Evolutionary conservation across 2,888 invertebrate species (phyloP).

Genomic region (Ornithoptera priamus): DNA sequence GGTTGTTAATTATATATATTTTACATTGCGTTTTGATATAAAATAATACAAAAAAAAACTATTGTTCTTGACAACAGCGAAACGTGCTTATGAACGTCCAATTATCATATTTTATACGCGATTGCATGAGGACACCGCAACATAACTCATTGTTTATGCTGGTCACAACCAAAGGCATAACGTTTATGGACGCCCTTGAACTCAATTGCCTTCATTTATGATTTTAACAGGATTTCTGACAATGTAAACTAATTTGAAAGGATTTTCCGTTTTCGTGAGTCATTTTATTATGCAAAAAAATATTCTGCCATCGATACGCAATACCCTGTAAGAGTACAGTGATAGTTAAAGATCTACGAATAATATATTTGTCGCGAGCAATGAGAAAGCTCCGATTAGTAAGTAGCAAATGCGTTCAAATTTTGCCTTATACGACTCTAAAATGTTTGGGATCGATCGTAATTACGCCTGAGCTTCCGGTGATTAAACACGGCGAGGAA

Average conservation of each 20-base stretch:
- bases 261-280: not conserved
- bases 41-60: constrained; percentile 25
- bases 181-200: constrained; percentile 75
- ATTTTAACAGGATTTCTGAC: constrained; percentile 58
- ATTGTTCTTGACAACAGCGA: constrained; percentile 40
- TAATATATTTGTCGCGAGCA: no score
- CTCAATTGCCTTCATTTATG: constrained; percentile 74
- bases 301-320: no score
- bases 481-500: no score
- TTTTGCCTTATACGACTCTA: no score
- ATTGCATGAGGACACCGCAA: constrained; percentile 72
- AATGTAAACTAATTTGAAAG: not conserved
- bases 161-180: constrained; percentile 70
- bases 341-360: no score
- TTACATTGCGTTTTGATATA: constrained; percentile 19
- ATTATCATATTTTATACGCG: constrained; percentile 75
- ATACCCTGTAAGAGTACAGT: no score
- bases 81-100: constrained; percentile 61
- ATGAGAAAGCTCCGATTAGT: no score
- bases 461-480: no score
- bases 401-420: no score
- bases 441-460: no score
- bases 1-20: not conserved
- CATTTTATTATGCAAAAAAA: no score
- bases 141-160: constrained; percentile 76